Evolutionary conservation across 2,797 vertebrate genomes (phyloP).

Genomic region (Chaetophractus vellerosus): DNA sequence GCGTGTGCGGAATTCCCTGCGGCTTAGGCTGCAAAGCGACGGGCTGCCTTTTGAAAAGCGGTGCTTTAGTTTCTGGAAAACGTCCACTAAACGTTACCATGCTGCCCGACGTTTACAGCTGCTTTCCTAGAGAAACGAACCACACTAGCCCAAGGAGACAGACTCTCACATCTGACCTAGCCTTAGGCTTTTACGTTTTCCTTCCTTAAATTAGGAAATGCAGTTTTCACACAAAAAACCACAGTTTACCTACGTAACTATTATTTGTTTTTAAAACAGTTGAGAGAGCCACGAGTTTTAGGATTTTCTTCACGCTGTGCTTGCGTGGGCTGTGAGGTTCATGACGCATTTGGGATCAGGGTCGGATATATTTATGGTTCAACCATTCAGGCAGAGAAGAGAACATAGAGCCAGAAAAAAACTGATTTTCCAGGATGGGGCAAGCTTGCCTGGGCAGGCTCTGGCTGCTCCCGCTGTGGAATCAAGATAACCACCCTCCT

Average conservation of each 20-base stretch:
- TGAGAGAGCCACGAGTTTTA: conserved; percentile 31
- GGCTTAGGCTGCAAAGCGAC: neutral
- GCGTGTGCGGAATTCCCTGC: neutral
- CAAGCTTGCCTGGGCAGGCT: neutral
- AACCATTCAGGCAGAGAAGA: neutral
- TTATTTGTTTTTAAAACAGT: conserved; percentile 67
- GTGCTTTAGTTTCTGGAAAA: conserved; percentile 35
- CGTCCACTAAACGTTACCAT: neutral
- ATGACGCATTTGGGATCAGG: neutral
- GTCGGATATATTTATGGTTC: neutral
- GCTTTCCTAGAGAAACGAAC: neutral
- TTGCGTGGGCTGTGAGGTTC: neutral
- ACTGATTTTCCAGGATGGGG: neutral
- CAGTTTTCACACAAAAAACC: conserved; percentile 5
- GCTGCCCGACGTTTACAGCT: neutral
- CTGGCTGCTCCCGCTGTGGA: neutral
- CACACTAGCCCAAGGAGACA: neutral
- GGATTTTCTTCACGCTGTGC: neutral
- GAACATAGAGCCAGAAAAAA: neutral
- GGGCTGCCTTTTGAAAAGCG: neutral
- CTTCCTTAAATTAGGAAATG: conserved; percentile 54
- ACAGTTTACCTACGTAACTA: conserved; percentile 30
- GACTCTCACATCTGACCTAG: neutral
- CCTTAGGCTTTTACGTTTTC: neutral
- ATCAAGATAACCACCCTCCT: neutral